A percentile compares a stretch with the other conserved stretches of the same genome.
Conservation (phyloP, 2,888 invertebrate genomes). For the Furcula furcula region DNA sequence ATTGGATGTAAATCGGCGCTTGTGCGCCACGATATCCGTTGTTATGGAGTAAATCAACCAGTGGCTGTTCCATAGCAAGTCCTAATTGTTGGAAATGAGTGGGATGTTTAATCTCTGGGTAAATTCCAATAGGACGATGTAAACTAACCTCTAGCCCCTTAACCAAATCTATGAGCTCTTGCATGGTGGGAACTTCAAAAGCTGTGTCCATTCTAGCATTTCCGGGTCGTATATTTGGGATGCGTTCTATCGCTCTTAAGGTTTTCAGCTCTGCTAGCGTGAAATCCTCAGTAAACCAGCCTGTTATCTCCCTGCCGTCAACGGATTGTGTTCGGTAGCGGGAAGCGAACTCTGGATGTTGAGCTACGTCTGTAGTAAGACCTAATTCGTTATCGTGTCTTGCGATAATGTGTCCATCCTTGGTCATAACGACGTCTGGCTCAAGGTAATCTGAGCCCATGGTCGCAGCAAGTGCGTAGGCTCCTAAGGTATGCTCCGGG, state of each 20-base stretch:
- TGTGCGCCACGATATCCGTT: constrained; percentile 56
- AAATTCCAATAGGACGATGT: constrained; percentile 58
- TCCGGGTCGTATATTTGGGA: constrained; percentile 59
- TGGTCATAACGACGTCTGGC: constrained; percentile 70
- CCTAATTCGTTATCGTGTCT: constrained; percentile 69
- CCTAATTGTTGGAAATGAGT: constrained; percentile 61
- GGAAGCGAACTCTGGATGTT: constrained; percentile 56
- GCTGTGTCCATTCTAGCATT: constrained; percentile 60
- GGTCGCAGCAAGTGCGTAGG: constrained; percentile 66
- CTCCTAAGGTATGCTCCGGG: constrained; percentile 70
- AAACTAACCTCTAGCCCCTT: constrained; percentile 60
- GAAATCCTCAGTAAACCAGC: constrained; percentile 74
- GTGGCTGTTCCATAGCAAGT: constrained; percentile 57
- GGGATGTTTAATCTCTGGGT: constrained; percentile 68
- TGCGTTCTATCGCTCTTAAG: constrained; percentile 61
- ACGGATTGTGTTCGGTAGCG: constrained; percentile 56
- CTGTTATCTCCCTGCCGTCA: constrained; percentile 49
- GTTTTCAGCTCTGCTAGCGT: constrained; percentile 67
- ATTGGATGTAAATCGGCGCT: constrained; percentile 66
- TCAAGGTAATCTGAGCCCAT: constrained; percentile 73
- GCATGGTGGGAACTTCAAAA: constrained; percentile 61
- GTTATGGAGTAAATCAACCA: constrained; percentile 57
- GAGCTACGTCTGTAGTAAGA: constrained; percentile 57
- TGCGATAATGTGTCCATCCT: constrained; percentile 63
- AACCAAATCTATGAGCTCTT: constrained; percentile 67